Evolutionary conservation across 2,113 vertebrate species (phyloP), one percentile per base, ranked within the genome.

Genomic region (Nothobranchius furzeri): DNA sequence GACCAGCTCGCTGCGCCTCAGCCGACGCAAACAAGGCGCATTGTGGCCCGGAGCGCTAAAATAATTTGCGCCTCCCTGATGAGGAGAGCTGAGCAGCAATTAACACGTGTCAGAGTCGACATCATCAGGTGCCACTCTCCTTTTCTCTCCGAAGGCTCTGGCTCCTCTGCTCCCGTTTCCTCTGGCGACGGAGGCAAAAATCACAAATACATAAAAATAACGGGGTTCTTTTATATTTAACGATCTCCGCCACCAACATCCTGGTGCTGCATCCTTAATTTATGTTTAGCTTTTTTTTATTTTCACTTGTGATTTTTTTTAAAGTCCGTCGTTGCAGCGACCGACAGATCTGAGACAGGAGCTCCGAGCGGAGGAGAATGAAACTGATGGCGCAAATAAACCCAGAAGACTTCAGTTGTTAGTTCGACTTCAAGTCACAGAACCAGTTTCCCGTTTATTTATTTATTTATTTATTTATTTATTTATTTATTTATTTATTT

Each of bases 71-170:
- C 90, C 93, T 96, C 93, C 92, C 93, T 96, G 96, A 99, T 98
- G 95, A 98, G 94, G 86, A 92, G 95, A 95, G 92, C 94, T 94
- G 94, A 87, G 73, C 92, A 94, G 93, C 96, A 97, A 98, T 98
- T 98, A 99, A 96, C 94, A 91, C 94, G 93, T 94, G 95, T 96
- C 96, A 96, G 93, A 95, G 94, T 95, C 95, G 92, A 95, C 96
- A 94, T 95, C 95, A 93, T 97, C 96, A 96, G 94, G 94, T 96
- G 95, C 94, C 96, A 95, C 93, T 96, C 94, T 95, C 93, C 93
- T 94, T 94, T 95, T 95, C 93, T 93, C 91, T 94, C 92, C 93
- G 92, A 93, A 94, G 91, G 91, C 90, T 89, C 93, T 20, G 15
- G 4, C 36, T 91, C 50, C 15, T 42, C 9, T 7, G 7, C 15